These are phyloP conservation scores for Epizoanthus rinbou DNA, from an alignment of 92 coral and sea anemone species.

Conservation along the genomic window DNA sequence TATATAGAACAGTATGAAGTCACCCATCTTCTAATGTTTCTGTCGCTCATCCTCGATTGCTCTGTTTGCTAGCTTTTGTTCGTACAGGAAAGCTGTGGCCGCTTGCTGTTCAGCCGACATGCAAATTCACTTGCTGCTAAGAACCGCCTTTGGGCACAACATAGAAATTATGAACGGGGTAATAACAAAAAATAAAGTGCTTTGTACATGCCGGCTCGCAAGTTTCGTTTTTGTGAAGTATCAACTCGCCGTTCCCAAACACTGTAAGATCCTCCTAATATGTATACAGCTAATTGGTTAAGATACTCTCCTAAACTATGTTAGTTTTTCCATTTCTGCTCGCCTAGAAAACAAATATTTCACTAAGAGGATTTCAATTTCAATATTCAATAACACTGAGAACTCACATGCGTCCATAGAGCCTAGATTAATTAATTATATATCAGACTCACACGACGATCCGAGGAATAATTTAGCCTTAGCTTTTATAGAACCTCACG, in stretches of 20 bases:
- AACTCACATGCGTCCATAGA: constrained; percentile 22
- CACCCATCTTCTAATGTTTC: constrained; percentile 3
- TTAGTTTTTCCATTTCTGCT: constrained; percentile 38
- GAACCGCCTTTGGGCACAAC: constrained; percentile 70
- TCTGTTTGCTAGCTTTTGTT: constrained; percentile 36
- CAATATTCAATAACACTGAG: constrained; percentile 35
- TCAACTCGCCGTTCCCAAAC: background rate
- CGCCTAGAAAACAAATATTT: constrained; percentile 32
- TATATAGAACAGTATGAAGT: background rate
- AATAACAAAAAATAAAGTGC: constrained; percentile 47
- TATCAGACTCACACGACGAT: constrained; percentile 45
- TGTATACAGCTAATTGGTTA: constrained; percentile 41
- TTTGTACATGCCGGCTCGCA: constrained; percentile 68
- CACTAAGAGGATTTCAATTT: constrained; percentile 42
- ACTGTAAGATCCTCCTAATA: background rate
- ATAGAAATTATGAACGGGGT: constrained; percentile 48
- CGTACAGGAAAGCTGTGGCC: constrained; percentile 5
- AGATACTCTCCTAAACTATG: constrained; percentile 28
- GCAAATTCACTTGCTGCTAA: constrained; percentile 50
- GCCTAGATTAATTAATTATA: constrained; percentile 43
- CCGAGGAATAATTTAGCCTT: constrained; percentile 31
- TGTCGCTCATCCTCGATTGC: constrained; percentile 28
- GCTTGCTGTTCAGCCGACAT: constrained; percentile 38
- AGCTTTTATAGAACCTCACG: constrained; percentile 5
- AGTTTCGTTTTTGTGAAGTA: constrained; percentile 12